Evolutionary conservation across 2,113 vertebrate genomes (phyloP).

Genomic region (Oenanthe oenanthe): DNA sequence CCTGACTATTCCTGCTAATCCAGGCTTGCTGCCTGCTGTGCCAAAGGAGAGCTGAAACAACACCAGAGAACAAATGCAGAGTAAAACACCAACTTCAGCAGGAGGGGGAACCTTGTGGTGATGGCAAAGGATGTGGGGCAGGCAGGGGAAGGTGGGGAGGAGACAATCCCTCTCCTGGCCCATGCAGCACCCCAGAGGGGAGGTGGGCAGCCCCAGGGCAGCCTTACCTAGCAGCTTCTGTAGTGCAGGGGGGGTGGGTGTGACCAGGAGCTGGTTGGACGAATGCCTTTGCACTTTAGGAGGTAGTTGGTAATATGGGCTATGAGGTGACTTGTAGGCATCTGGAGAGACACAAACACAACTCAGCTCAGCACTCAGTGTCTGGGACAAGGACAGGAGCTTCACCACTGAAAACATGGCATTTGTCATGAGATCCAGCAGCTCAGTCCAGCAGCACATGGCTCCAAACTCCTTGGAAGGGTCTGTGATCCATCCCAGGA

Average conservation of each 20-base stretch:
- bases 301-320: slow-evolving; percentile 98
- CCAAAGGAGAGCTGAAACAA: background rate
- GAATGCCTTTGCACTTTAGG: slow-evolving; percentile 93
- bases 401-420: rapidly evolving
- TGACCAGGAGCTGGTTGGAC: slow-evolving; percentile 87
- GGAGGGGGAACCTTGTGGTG: background rate
- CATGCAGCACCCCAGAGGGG: rapidly evolving
- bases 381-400: background rate
- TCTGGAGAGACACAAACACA: slow-evolving; percentile 72
- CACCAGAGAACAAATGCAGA: background rate
- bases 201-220: background rate
- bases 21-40: background rate
- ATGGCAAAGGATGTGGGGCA: background rate
- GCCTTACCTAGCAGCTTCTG: slow-evolving; percentile 93
- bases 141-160: background rate
- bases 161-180: background rate
- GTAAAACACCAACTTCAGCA: background rate
- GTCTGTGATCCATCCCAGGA: background rate
- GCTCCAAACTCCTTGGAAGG: background rate
- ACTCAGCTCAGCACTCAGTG: background rate
- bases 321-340: slow-evolving; percentile 92
- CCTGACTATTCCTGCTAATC: background rate
- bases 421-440: background rate
- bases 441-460: background rate
- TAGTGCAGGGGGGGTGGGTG: slow-evolving; percentile 90